Percentiles rank a stretch among this genome's conserved stretches.
Conservation (phyloP, 2,113 vertebrate species). For the Coryphaenoides rupestris region DNA sequence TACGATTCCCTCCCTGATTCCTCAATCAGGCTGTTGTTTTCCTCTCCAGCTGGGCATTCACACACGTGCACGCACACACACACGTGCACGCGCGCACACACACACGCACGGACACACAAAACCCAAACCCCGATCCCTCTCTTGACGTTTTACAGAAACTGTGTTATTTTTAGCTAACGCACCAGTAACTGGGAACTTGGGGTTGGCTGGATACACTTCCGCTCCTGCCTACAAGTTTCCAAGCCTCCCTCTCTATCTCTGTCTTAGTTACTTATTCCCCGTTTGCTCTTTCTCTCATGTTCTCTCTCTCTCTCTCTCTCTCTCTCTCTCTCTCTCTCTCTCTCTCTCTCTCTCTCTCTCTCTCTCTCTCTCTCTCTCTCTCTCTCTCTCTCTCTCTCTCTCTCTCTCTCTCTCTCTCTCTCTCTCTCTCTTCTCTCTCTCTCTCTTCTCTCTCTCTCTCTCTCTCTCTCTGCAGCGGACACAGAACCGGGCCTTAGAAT, state of each 20-base stretch:
- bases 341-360: not conserved
- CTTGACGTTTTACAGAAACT: not conserved
- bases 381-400: not conserved
- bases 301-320: not conserved
- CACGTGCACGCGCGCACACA: not conserved
- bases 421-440: not conserved
- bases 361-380: not conserved
- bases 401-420: not conserved
- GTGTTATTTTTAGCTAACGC: not conserved
- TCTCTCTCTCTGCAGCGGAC: not conserved
- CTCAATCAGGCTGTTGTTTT: conserved; percentile 2
- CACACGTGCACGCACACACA: not conserved
- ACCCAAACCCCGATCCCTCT: not conserved
- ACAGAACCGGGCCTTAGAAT: too few species aligned
- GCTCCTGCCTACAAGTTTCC: not conserved
- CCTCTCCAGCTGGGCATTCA: not conserved
- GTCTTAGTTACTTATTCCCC: too few species aligned
- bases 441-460: not conserved
- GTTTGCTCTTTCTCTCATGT: not conserved
- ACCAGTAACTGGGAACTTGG: not conserved
- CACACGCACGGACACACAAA: conserved; percentile 1
- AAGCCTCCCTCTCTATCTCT: not conserved
- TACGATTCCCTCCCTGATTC: too few species aligned
- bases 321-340: not conserved
- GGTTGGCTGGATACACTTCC: not conserved